Conservation (phyloP, 2,888 invertebrate species). For the Cerastoderma edule region DNA sequence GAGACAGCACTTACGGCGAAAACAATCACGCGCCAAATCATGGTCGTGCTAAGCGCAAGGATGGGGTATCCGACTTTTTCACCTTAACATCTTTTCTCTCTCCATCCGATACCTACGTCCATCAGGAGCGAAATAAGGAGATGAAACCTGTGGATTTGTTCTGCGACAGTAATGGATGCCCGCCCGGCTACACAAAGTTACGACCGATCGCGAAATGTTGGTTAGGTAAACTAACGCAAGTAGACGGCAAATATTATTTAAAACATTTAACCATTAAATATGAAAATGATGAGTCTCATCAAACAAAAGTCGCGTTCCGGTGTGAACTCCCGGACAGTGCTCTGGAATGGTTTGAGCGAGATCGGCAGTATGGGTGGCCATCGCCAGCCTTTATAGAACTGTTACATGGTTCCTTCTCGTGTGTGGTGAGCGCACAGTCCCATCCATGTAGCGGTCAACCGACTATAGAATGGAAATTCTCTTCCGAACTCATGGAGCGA, state of each 20-base stretch:
- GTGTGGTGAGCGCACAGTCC: not conserved
- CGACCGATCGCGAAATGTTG: conserved; percentile 9
- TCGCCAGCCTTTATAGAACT: not conserved
- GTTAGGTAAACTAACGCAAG: not conserved
- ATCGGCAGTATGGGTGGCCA: conserved; percentile 5
- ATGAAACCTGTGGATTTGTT: conserved; percentile 10
- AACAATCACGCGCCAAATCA: no score
- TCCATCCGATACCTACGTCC: conserved; percentile 8
- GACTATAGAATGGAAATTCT: conserved; percentile 15
- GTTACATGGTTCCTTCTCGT: not conserved
- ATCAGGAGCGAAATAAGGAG: not conserved
- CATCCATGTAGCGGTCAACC: not conserved
- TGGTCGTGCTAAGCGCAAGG: no score
- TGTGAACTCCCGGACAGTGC: not conserved
- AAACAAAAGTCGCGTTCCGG: not conserved
- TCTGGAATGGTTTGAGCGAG: conserved; percentile 14
- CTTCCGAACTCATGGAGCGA: conserved; percentile 4
- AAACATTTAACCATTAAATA: not conserved
- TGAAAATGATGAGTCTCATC: no score
- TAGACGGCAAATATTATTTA: not conserved
- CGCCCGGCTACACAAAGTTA: conserved; percentile 4
- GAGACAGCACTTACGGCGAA: no score
- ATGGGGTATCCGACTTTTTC: no score
- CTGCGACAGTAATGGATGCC: conserved; percentile 2
- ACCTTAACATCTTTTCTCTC: no score